phyloP scores from a whole-genome alignment of 2,888 invertebrate species.

The Drosophila picticornis region DNA sequence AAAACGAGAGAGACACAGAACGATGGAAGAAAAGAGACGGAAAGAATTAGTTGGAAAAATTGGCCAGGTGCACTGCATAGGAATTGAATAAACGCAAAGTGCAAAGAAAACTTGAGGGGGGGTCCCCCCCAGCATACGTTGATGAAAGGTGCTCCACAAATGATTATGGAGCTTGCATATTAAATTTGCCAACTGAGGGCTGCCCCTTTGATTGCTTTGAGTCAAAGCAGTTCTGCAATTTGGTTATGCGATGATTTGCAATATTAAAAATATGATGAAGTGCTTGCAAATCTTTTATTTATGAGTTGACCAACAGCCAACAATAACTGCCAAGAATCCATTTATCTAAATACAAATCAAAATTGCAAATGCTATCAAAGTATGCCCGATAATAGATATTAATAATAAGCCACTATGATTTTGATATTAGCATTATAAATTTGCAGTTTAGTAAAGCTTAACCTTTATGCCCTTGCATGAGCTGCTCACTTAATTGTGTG shows the following conservation, averaged over 20 bases:
- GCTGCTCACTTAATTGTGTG: constrained; percentile 26
- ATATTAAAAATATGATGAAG: constrained; percentile 40
- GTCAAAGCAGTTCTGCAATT: constrained; percentile 43
- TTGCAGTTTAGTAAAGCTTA: neutral
- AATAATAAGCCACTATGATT: neutral
- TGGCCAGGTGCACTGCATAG: constrained; percentile 66
- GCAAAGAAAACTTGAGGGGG: constrained; percentile 34
- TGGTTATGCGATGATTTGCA: constrained; percentile 22
- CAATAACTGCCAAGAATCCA: constrained; percentile 8
- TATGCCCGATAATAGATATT: neutral
- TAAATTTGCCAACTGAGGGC: constrained; percentile 35
- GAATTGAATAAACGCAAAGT: constrained; percentile 69
- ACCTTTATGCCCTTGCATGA: constrained; percentile 4
- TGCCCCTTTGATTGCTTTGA: constrained; percentile 56
- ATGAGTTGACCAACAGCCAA: constrained; percentile 6
- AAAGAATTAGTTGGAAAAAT: constrained; percentile 70
- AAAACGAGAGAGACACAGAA: neutral
- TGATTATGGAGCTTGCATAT: constrained; percentile 51
- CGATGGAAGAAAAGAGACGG: constrained; percentile 33
- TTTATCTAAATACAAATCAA: neutral
- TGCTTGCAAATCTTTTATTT: constrained; percentile 28
- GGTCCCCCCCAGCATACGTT: constrained; percentile 32
- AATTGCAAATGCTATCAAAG: neutral
- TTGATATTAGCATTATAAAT: neutral
- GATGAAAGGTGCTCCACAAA: constrained; percentile 38